Evolutionary conservation across 2,888 invertebrate species (phyloP), one percentile per base, ranked within the genome.

Genomic region (Aquatica leii): DNA sequence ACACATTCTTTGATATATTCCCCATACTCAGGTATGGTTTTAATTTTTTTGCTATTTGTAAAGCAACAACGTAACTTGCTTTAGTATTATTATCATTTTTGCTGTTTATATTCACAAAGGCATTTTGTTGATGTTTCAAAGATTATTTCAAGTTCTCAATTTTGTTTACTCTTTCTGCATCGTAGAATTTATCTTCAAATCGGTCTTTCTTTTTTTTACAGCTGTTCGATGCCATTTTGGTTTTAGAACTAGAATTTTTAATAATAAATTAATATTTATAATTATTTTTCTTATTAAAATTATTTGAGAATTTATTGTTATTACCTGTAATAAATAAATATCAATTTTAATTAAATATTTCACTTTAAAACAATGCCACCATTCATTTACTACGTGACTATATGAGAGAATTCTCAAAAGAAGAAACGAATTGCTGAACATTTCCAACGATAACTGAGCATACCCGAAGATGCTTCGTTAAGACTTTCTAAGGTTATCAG

Each of bases 111-210:
- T 24, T 50, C 21, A 50, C 50, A 50, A 50, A 50, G 21, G 24
- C 50, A 50, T 50, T 18, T 50, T 50, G 50, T 50, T 50, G 21
- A 50, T 50, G 50, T 50, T n/a, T 50, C 20, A 20, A 50, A 24
- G 20, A 6, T 50, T 50, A 20, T 50, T 50, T 50, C 21, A 50
- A 50, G 3, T 50, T 50, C 21, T 50, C 50, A 18, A 20, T 24
- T 50, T 50, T 50, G 50, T 50, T 50, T 50, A 50, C 50, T 50
- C 50, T 50, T 50, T 50, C 17, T 50, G 21, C 21, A 50, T 24
- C 50, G 11, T 50, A 24, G 21, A 18, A 50, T 50, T 50, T 49
- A 8, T 49, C n/a, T 14, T 49, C n/a, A 49, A 14, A 14, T 17
- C n/a, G 5, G 17, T 49, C 11, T 49, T 49, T 49, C 9, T 14